phyloP scores from a whole-genome alignment of 2,113 vertebrate genomes.

The Trematocara marginatum region DNA sequence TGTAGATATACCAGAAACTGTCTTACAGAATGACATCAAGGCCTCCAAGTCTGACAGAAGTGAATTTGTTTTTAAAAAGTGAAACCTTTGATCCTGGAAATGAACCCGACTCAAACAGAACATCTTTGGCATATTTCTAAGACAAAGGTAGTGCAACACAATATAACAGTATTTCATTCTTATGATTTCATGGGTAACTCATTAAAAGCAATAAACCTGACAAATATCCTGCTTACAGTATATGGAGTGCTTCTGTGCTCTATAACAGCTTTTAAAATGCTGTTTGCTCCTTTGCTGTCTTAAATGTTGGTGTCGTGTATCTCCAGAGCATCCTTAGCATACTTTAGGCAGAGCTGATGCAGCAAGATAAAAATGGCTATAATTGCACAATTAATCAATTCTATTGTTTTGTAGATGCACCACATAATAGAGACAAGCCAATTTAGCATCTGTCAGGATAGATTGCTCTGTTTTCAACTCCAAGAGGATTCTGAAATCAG shows the following conservation, averaged over 20 bases:
- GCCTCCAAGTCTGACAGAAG: not conserved
- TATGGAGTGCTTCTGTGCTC: not conserved
- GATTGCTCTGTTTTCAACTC: constrained; percentile 35
- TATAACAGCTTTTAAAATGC: not conserved
- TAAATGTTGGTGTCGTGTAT: not conserved
- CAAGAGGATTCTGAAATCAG: constrained; percentile 23
- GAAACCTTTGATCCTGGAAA: not conserved
- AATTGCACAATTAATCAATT: constrained; percentile 64
- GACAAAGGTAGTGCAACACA: not conserved
- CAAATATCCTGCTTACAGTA: not conserved
- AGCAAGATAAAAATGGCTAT: constrained; percentile 23
- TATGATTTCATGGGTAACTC: not conserved
- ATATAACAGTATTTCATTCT: not conserved
- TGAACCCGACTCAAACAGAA: not conserved
- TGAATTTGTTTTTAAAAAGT: not conserved
- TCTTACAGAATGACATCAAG: not conserved
- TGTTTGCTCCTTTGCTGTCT: not conserved
- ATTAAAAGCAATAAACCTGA: not conserved
- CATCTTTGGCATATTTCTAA: not conserved
- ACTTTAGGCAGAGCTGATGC: constrained; percentile 2
- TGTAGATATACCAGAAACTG: not conserved
- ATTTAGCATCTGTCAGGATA: constrained; percentile 54
- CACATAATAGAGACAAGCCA: constrained; percentile 34
- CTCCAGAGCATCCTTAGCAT: constrained; percentile 11
- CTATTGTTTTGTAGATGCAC: constrained; percentile 44